phyloP scores from a whole-genome alignment of 2,113 vertebrate species.

The Indri indri region DNA sequence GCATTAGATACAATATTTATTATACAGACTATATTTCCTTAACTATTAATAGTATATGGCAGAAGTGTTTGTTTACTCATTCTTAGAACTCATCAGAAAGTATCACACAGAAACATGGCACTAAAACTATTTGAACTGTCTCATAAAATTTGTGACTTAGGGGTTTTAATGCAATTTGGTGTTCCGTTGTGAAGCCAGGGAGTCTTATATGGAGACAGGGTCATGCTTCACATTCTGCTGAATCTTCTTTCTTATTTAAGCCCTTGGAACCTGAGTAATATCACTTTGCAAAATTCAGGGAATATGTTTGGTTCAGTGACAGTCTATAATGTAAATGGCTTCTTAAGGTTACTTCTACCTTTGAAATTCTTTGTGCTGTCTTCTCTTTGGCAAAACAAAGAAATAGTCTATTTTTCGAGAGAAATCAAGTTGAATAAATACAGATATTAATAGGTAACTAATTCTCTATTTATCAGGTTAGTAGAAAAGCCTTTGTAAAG shows the following conservation, averaged over 20 bases:
- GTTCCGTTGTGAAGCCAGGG: neutral
- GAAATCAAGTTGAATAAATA: conserved; percentile 19
- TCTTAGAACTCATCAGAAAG: conserved; percentile 8
- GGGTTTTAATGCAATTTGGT: neutral
- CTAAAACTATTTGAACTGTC: conserved; percentile 2
- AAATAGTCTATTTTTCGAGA: conserved; percentile 7
- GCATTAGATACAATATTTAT: neutral
- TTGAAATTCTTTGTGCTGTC: conserved; percentile 24
- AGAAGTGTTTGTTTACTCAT: neutral
- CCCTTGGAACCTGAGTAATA: neutral
- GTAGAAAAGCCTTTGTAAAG: conserved; percentile 26
- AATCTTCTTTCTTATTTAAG: neutral
- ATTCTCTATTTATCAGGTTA: conserved; percentile 42
- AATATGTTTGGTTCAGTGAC: neutral
- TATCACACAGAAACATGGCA: neutral
- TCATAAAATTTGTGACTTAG: neutral
- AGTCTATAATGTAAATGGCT: neutral
- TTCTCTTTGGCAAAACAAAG: conserved; percentile 14
- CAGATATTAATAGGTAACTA: conserved; percentile 1
- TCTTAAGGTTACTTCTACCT: neutral
- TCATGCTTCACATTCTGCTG: neutral
- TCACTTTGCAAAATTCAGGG: conserved; percentile 14
- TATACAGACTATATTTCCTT: neutral
- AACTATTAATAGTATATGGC: neutral
- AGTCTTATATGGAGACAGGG: neutral